Evolutionary conservation across 2,113 vertebrate genomes (phyloP).

Genomic region (Muntiacus reevesi): DNA sequence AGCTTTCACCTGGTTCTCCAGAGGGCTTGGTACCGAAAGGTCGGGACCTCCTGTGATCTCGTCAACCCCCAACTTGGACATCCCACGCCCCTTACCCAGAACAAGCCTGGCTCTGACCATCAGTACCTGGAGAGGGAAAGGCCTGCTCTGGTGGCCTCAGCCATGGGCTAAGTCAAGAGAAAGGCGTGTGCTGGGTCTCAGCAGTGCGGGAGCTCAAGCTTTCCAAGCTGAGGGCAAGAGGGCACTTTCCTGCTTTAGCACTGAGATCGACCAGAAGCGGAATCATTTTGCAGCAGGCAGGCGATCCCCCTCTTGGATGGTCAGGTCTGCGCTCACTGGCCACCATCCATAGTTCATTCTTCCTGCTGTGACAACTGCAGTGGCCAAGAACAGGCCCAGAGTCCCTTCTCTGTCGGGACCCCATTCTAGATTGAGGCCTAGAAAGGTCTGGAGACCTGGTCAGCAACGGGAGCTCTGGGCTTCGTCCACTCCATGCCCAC

Average conservation of each 20-base stretch:
- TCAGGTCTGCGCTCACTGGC: neutral
- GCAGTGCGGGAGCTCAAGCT: neutral
- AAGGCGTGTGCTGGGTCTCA: neutral
- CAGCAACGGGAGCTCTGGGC: neutral
- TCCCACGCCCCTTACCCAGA: neutral
- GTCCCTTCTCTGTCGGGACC: neutral
- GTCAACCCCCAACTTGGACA: fast-evolving
- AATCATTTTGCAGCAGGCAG: neutral
- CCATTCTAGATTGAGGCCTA: neutral
- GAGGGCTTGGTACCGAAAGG: neutral
- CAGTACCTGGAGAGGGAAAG: neutral
- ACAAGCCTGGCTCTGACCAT: neutral
- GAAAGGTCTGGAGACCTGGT: neutral
- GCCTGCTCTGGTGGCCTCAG: neutral
- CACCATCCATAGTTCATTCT: neutral
- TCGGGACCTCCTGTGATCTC: neutral
- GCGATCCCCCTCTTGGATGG: fast-evolving
- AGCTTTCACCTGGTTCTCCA: neutral
- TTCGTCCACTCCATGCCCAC: too few relatives aligned
- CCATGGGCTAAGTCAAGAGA: neutral
- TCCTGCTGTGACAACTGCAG: fast-evolving
- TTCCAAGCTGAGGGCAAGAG: neutral
- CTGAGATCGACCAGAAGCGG: neutral
- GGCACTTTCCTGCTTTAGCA: neutral
- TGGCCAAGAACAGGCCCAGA: neutral